These are phyloP conservation scores for Drosophila colorata DNA, from an alignment of 2,888 invertebrate species.

Conservation along the genomic window DNA sequence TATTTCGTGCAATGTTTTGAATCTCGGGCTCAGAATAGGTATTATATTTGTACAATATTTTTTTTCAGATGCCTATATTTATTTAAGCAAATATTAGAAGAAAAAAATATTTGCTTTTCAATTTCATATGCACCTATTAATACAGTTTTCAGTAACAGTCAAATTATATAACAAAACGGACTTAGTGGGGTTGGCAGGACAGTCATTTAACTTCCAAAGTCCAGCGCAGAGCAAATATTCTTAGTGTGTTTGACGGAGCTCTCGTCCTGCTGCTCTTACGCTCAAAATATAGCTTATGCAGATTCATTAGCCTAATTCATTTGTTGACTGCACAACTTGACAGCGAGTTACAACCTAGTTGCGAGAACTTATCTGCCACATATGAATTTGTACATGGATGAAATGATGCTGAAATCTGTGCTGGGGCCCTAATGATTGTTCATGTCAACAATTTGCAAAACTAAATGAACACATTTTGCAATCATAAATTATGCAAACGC, in stretches of 20 bases:
- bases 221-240: no score
- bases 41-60: no score
- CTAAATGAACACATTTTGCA: constrained; percentile 80
- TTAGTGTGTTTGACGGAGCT: no score
- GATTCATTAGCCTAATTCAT: constrained; percentile 27
- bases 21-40: no score
- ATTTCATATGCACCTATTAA: not conserved
- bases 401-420: constrained; percentile 76
- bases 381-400: constrained; percentile 31
- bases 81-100: no score
- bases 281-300: constrained; percentile 17
- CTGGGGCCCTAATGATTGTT: constrained; percentile 72
- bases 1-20: no score
- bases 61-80: no score
- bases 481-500: constrained; percentile 77
- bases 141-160: not conserved
- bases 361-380: constrained; percentile 24
- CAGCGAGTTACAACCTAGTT: constrained; percentile 15
- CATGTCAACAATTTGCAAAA: constrained; percentile 81
- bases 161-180: not conserved
- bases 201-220: not conserved
- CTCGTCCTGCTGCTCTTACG: no score
- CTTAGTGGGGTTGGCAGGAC: not conserved
- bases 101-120: no score
- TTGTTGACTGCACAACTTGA: constrained; percentile 28